Evolutionary conservation across 1,140 invertebrate genomes (phyloP).

Genomic region (Camponotus vicinus): DNA sequence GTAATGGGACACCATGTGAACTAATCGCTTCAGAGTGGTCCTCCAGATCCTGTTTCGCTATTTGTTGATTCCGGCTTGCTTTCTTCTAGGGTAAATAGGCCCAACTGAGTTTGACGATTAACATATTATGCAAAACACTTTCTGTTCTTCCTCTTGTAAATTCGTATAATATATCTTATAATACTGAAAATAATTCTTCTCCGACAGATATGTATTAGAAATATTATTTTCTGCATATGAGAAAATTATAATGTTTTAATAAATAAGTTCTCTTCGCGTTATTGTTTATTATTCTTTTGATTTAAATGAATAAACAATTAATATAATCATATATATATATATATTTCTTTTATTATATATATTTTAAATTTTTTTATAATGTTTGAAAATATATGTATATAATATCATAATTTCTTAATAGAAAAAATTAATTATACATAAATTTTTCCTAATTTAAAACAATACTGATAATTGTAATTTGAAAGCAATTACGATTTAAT

Average conservation of each 20-base stretch:
- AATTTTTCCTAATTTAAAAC: neutral
- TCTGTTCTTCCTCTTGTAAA: neutral
- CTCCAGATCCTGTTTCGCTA: constrained; percentile 81
- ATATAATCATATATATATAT: no score
- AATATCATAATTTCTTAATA: neutral
- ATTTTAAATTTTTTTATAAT: constrained; percentile 6
- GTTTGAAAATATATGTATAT: neutral
- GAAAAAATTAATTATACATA: neutral
- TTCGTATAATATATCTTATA: neutral
- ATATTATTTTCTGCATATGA: neutral
- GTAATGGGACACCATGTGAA: constrained; percentile 85
- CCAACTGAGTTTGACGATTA: constrained; percentile 34
- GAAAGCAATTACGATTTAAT: neutral
- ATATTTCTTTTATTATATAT: no score
- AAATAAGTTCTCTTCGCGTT: constrained; percentile 7
- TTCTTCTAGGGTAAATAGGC: constrained; percentile 61
- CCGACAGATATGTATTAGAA: neutral
- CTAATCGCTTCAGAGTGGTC: constrained; percentile 83
- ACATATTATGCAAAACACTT: constrained; percentile 46
- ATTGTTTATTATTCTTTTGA: neutral
- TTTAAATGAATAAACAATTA: neutral
- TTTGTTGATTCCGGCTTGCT: constrained; percentile 72
- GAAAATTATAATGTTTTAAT: neutral
- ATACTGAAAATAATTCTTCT: neutral
- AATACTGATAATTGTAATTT: neutral